Evolutionary conservation across 2,797 vertebrate genomes (phyloP), one percentile per base, ranked within the genome.

Genomic region (Gymnoscopelus braueri): DNA sequence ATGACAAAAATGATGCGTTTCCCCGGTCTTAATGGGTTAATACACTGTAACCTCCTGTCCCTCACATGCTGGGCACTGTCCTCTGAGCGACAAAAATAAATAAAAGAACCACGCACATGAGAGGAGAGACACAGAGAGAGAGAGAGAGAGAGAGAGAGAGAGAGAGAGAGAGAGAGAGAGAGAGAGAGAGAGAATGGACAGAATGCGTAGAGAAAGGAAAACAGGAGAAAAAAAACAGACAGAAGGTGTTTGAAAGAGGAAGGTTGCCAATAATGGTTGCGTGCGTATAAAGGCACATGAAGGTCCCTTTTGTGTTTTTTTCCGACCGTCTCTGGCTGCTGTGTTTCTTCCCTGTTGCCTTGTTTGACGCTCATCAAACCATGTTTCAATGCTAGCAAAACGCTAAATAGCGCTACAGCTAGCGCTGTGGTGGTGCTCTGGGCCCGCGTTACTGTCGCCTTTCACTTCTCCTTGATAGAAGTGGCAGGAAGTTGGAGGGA

Each of bases 391-490:
- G 78, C 79, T 83, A 79, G 84, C 85, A 88, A 86, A 19, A 78
- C 65, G 9, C 83, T 76, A 78, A 1, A 19, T 63, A 82, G 86
- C 88, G 69, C 78, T 73, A 19, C 19, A 19, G 19, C 19, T 19
- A 19, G 19, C 19, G 80, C 71, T 84, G 83, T 87, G 26, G 3
- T 4, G 26, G 2, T 29, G 26, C 26, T 29, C 26, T 29, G 26
- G 26, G 26, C 26, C 26, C 26, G 1, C 26, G 26, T 19, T 19
- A 19, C 26, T 2, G 26, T 29, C 26, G 3, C 26, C 3, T 29
- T 85, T 88, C 76, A 81, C 81, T 87, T 88, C 79, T 74, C 78
- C 84, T 86, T 80, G 85, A 90, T 72, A 83, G 83, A 89, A 87
- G 85, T 70, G 77, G 85, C 64, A n/a, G 78, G 72, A 69, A 54